Evolutionary conservation across 2,113 vertebrate species (phyloP).

Genomic region (Myocastor coypus): DNA sequence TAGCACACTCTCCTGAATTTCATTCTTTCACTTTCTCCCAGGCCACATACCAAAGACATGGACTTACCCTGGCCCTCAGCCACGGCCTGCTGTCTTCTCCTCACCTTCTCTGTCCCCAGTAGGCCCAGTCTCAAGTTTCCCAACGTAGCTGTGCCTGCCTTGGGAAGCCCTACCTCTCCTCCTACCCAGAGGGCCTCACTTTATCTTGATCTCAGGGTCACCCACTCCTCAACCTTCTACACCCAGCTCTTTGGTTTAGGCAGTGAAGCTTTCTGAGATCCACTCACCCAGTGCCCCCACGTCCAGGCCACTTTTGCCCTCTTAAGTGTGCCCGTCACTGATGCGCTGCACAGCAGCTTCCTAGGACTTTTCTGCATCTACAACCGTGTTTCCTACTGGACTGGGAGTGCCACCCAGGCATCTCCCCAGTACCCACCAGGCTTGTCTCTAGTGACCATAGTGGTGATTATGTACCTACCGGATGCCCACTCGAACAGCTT

Average conservation of each 20-base stretch:
- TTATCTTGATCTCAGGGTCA: neutral
- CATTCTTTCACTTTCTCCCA: constrained; percentile 13
- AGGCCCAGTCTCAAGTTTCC: neutral
- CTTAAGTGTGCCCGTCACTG: neutral
- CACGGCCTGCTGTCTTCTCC: no score
- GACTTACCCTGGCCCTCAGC: neutral
- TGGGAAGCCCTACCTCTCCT: neutral
- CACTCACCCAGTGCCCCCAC: neutral
- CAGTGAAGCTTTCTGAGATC: neutral
- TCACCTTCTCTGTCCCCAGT: neutral
- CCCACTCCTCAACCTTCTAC: neutral
- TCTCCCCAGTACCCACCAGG: neutral
- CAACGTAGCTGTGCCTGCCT: rapidly evolving
- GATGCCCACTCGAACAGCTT: neutral
- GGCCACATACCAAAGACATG: neutral
- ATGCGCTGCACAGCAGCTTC: neutral
- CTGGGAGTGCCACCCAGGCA: neutral
- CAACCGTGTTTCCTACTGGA: neutral
- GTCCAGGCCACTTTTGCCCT: neutral
- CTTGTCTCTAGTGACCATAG: neutral
- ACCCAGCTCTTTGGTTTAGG: neutral
- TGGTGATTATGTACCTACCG: neutral
- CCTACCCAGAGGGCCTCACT: neutral
- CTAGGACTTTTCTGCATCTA: neutral
- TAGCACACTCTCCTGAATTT: neutral